Percentiles rank a stretch among this genome's conserved stretches.
Evolutionary conservation across 2,113 vertebrate genomes (phyloP).

Genomic region (Petromus typicus): DNA sequence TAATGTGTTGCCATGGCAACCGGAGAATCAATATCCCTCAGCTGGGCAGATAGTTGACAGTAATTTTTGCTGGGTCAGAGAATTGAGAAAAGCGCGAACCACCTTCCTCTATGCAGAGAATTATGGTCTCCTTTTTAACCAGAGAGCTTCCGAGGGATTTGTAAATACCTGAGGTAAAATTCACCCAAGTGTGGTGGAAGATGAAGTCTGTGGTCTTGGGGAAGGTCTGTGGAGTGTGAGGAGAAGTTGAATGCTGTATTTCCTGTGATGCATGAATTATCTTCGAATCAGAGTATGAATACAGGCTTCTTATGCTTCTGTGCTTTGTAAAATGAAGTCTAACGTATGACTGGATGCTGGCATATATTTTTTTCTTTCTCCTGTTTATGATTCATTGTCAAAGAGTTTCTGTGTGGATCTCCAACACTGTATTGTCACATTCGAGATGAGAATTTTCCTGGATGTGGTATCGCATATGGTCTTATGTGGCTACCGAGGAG

Average conservation of each 20-base stretch:
- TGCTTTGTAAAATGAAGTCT: background rate
- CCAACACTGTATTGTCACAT: fast-evolving
- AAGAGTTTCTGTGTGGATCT: background rate
- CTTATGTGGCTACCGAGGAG: background rate
- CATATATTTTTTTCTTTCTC: background rate
- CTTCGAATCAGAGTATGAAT: background rate
- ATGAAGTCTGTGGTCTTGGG: background rate
- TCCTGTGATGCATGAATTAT: background rate
- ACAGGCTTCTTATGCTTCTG: background rate
- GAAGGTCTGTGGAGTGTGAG: background rate
- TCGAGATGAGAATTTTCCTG: background rate
- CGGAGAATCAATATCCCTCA: slow-evolving; percentile 86
- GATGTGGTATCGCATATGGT: background rate
- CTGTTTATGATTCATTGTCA: background rate
- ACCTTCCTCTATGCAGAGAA: slow-evolving; percentile 82
- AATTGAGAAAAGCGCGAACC: slow-evolving; percentile 86
- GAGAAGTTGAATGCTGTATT: background rate
- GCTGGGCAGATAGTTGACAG: slow-evolving; percentile 88
- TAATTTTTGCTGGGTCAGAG: slow-evolving; percentile 91
- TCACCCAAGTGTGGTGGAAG: slow-evolving; percentile 6
- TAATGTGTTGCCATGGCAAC: slow-evolving; percentile 89
- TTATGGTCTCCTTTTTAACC: slow-evolving; percentile 80
- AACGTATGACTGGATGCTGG: background rate
- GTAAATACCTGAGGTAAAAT: slow-evolving; percentile 62
- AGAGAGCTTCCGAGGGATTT: slow-evolving; percentile 79